phyloP scores from a whole-genome alignment of 2,113 vertebrate genomes.

The Myanophis thanlyinensis region DNA sequence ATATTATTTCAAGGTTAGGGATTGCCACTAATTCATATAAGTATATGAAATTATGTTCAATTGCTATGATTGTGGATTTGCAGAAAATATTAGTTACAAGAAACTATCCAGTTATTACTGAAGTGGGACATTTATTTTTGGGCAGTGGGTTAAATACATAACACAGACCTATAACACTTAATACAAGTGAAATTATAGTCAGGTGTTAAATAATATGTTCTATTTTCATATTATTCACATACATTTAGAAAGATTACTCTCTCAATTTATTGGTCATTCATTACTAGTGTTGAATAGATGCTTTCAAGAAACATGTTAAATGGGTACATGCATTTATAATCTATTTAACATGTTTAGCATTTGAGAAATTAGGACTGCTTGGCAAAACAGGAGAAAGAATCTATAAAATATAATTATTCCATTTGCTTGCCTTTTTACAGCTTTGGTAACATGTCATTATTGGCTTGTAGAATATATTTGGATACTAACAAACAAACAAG shows the following conservation, averaged over 20 bases:
- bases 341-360: slow-evolving; percentile 3
- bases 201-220: background rate
- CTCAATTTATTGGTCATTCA: slow-evolving; percentile 2
- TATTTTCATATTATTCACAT: slow-evolving; percentile 25
- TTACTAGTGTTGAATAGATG: slow-evolving; percentile 34
- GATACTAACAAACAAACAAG: too few species aligned
- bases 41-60: background rate
- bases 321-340: slow-evolving; percentile 35
- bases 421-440: slow-evolving; percentile 5
- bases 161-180: background rate
- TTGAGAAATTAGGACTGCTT: slow-evolving; percentile 38
- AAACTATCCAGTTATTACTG: background rate
- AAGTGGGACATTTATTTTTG: background rate
- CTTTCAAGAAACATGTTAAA: slow-evolving; percentile 40
- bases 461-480: background rate
- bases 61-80: background rate
- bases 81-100: background rate
- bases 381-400: background rate
- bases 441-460: background rate
- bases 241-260: slow-evolving; percentile 23
- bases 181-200: background rate
- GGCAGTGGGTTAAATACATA: background rate
- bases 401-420: background rate
- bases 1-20: background rate
- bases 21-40: background rate